A percentile compares a stretch with the other conserved stretches of the same genome.
Conservation (phyloP, 2,888 invertebrate genomes). For the Agrochola circellaris region DNA sequence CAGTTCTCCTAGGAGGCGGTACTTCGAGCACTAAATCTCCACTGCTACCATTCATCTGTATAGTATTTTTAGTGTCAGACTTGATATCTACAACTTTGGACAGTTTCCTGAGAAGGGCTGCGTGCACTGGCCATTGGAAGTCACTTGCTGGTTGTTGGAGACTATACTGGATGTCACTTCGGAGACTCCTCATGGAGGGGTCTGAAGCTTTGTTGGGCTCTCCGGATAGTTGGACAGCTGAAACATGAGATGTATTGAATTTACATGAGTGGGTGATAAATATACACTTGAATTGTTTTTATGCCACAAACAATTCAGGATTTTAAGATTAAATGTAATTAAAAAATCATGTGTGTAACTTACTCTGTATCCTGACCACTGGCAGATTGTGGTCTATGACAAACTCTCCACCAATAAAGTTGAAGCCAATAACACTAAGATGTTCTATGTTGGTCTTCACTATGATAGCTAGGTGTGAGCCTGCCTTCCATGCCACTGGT, state of each 20-base stretch:
- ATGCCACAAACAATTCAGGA: neutral
- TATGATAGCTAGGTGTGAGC: slow-evolving; percentile 93
- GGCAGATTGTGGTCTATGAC: slow-evolving; percentile 94
- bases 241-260: slow-evolving; percentile 56
- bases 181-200: slow-evolving; percentile 86
- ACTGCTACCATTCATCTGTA: slow-evolving; percentile 85
- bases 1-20: slow-evolving; percentile 74
- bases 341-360: slow-evolving; percentile 77
- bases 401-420: slow-evolving; percentile 93
- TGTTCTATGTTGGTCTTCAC: slow-evolving; percentile 94
- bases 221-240: slow-evolving; percentile 86
- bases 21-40: slow-evolving; percentile 78
- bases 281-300: neutral
- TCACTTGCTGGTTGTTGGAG: slow-evolving; percentile 75
- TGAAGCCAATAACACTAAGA: slow-evolving; percentile 93
- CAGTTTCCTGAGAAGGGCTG: slow-evolving; percentile 84
- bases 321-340: neutral
- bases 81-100: slow-evolving; percentile 88
- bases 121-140: slow-evolving; percentile 86
- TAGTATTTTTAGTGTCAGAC: slow-evolving; percentile 78
- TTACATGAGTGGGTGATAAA: neutral
- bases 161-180: slow-evolving; percentile 83
- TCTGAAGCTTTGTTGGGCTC: slow-evolving; percentile 87
- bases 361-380: slow-evolving; percentile 95
- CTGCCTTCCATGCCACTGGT: slow-evolving; percentile 95